Base-by-base conservation (phyloP, 2,888 invertebrate genomes). In the Salticus scenicus region DNA sequence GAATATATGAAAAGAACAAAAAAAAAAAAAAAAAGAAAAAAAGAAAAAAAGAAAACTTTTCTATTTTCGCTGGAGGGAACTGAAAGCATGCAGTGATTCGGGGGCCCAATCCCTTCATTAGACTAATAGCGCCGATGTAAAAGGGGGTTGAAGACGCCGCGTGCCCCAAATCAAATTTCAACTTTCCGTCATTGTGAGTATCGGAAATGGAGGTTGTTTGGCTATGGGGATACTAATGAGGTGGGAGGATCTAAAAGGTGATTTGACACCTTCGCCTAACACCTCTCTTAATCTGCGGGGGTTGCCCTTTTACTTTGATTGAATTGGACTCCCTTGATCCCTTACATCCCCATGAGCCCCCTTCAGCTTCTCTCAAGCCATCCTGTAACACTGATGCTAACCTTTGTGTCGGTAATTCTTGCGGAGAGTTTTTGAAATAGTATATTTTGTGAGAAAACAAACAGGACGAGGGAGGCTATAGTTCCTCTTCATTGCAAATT, bases 161-260 rank as follows among this genome's bases (percentile, higher is more conserved):
- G 70, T 75, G 82, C 37, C 75, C 75, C 75, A 82, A 82, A 82
- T 82, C 82, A 76, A 75, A 82, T 82, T 82, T 82, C 82, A 82
- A 63, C 75, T 57, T 20, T 37, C 24, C 17, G 57, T 37, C 24
- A 74, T 81, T 81, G 80, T 71, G 64, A 42, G 82, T 76, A 76
- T 75, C 73, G 74, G 80, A 81, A 74, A 71, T 69, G 66, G 41
- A 81, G 51, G 67, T 74, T 75, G 81, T 81, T 81, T 75, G 81
- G 75, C 69, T 69, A 47, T 51, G 76, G 83, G 82, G 83, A 37
- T 37, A 31, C 83, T 83, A 83, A 83, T 83, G 83, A 83, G 83
- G 83, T 66, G 76, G 83, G 82, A 82, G 57, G 81, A 57, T 69
- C 66, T 27, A 30, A 41, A 57, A 81, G 74, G 81, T 70, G 75